Conservation (phyloP, 2,888 invertebrate species). For the Panorpa germanica region DNA sequence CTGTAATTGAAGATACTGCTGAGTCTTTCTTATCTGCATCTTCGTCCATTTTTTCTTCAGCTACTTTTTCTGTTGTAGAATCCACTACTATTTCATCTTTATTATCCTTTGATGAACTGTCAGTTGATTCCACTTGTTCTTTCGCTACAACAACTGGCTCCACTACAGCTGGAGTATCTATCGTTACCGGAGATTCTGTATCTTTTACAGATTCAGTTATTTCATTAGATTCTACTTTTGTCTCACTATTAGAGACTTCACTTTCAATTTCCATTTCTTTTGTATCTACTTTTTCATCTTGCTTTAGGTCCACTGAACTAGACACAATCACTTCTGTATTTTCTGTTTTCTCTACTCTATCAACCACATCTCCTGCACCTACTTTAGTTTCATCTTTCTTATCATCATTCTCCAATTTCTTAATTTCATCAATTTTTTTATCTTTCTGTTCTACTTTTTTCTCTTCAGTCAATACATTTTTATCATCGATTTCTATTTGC, state of each 20-base stretch:
- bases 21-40: not conserved
- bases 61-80: not conserved
- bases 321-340: too few species aligned
- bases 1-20: not conserved
- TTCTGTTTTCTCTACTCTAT: too few species aligned
- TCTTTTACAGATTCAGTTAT: too few species aligned
- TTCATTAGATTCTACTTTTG: too few species aligned
- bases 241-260: too few species aligned
- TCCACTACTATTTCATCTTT: not conserved
- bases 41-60: not conserved
- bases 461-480: not conserved
- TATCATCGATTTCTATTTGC: not conserved
- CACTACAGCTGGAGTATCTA: not conserved
- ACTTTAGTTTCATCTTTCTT: not conserved
- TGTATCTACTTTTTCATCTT: too few species aligned
- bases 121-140: not conserved
- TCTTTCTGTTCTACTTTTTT: not conserved
- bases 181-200: too few species aligned
- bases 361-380: too few species aligned
- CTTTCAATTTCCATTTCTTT: too few species aligned
- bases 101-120: not conserved
- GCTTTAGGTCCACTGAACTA: too few species aligned
- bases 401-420: not conserved
- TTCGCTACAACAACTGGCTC: not conserved
- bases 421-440: slow-evolving; percentile 1